These are phyloP conservation scores for Drosophila nigritarsus DNA, from an alignment of 2,888 invertebrate genomes.

Conservation along the genomic window DNA sequence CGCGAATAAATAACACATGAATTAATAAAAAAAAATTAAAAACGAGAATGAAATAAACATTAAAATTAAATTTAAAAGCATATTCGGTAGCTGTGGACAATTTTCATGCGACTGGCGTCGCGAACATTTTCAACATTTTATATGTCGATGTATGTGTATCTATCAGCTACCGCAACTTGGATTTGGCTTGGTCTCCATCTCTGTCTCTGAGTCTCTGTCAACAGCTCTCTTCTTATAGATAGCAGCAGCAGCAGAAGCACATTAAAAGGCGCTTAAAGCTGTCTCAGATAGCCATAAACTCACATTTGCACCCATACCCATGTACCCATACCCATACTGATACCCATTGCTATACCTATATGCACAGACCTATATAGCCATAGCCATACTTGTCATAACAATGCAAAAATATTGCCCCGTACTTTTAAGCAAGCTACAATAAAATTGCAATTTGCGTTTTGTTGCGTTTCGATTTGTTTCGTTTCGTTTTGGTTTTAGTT, in stretches of 20 bases:
- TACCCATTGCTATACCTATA: conserved; percentile 35
- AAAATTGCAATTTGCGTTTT: conserved; percentile 61
- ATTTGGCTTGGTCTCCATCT: conserved; percentile 18
- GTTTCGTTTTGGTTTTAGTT: background rate
- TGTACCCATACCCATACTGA: conserved; percentile 22
- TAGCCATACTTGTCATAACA: conserved; percentile 60
- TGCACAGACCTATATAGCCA: conserved; percentile 43
- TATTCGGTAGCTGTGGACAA: conserved; percentile 35
- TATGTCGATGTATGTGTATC: conserved; percentile 11
- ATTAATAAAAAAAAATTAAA: conserved; percentile 22
- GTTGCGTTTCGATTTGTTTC: conserved; percentile 24
- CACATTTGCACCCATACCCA: conserved; percentile 25
- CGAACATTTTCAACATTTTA: conserved; percentile 48
- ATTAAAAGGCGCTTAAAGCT: conserved; percentile 71
- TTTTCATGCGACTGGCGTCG: conserved; percentile 68
- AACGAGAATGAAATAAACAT: conserved; percentile 43
- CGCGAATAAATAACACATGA: conserved; percentile 26
- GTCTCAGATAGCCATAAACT: conserved; percentile 32
- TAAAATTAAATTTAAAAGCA: conserved; percentile 52
- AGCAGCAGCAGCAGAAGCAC: conserved; percentile 32
- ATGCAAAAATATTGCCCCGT: conserved; percentile 67
- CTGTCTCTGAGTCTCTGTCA: conserved; percentile 12
- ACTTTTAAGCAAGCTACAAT: conserved; percentile 67
- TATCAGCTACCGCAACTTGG: conserved; percentile 15
- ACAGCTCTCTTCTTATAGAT: conserved; percentile 46